Evolutionary conservation across 2,888 invertebrate genomes (phyloP).

Genomic region (Acutogordius australiensis): DNA sequence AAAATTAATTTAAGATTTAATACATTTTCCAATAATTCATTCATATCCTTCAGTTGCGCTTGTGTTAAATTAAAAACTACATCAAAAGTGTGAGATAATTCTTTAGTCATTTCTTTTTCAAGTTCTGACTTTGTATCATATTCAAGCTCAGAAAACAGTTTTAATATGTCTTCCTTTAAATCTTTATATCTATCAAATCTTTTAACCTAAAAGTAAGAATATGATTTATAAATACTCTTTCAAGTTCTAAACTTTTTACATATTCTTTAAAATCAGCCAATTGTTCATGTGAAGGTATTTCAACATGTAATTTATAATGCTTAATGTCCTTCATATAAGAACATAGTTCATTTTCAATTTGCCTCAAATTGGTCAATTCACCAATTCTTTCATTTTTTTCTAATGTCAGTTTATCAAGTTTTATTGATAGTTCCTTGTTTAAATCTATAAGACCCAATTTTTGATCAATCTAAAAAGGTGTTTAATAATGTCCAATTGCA

Average conservation of each 20-base stretch:
- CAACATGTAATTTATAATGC: not conserved
- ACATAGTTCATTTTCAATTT: not conserved
- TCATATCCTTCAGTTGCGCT: not conserved
- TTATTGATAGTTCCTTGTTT: not conserved
- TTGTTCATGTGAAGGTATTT: not conserved
- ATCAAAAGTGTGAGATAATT: too few species aligned
- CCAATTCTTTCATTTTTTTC: not conserved
- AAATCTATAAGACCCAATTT: not conserved
- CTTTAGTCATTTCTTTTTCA: too few species aligned
- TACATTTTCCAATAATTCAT: slow-evolving; percentile 7
- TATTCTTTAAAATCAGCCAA: not conserved
- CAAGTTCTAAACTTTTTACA: not conserved
- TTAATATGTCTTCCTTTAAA: not conserved
- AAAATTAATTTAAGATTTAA: not conserved
- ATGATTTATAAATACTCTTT: not conserved
- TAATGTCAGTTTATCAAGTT: not conserved
- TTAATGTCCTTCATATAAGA: not conserved
- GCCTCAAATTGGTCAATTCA: not conserved
- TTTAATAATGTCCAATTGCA: not conserved
- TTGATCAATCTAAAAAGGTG: not conserved
- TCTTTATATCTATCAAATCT: not conserved
- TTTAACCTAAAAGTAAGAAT: not conserved
- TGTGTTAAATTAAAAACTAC: not conserved
- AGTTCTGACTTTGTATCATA: too few species aligned
- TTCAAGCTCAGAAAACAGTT: not conserved